Percentiles rank a stretch among this genome's conserved stretches.
These are phyloP conservation scores for Campaea margaritaria DNA, from an alignment of 2,888 invertebrate species.

Conservation along the genomic window DNA sequence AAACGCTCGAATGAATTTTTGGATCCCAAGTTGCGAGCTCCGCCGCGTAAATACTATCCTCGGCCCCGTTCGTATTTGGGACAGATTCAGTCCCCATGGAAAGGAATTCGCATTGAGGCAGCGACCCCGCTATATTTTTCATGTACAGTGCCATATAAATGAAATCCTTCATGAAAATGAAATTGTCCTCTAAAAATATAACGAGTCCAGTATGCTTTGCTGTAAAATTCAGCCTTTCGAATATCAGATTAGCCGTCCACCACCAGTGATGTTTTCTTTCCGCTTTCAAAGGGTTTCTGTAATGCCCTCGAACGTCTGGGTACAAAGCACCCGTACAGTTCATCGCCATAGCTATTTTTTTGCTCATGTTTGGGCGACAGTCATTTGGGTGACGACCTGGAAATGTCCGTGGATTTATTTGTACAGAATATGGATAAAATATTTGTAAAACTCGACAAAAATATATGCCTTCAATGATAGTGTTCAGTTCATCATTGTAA, in stretches of 20 bases:
- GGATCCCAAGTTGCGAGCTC: slow-evolving; percentile 59
- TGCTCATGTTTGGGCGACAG: slow-evolving; percentile 49
- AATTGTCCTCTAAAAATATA: slow-evolving; percentile 59
- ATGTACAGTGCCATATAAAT: slow-evolving; percentile 60
- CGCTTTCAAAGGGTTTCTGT: slow-evolving; percentile 51
- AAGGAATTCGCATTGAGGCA: slow-evolving; percentile 57
- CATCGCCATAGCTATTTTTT: slow-evolving; percentile 40
- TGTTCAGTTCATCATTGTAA: slow-evolving; percentile 55
- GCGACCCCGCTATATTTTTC: slow-evolving; percentile 51
- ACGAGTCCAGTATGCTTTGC: slow-evolving; percentile 52
- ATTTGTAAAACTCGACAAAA: slow-evolving; percentile 66
- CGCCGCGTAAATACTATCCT: slow-evolving; percentile 41
- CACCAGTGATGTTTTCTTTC: slow-evolving; percentile 68
- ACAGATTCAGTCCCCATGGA: slow-evolving; percentile 49
- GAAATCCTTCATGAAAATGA: slow-evolving; percentile 61
- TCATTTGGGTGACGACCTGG: slow-evolving; percentile 55
- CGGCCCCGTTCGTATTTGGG: slow-evolving; percentile 29
- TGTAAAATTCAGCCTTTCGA: slow-evolving; percentile 52
- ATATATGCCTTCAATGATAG: slow-evolving; percentile 55
- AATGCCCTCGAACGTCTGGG: slow-evolving; percentile 58
- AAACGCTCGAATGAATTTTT: slow-evolving; percentile 50
- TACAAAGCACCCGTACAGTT: slow-evolving; percentile 56
- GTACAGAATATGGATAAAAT: slow-evolving; percentile 64
- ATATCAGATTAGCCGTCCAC: slow-evolving; percentile 70
- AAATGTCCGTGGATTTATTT: slow-evolving; percentile 54